Base-by-base conservation (phyloP, 1,140 invertebrate genomes). In the Drosophila kepulauana region DNA sequence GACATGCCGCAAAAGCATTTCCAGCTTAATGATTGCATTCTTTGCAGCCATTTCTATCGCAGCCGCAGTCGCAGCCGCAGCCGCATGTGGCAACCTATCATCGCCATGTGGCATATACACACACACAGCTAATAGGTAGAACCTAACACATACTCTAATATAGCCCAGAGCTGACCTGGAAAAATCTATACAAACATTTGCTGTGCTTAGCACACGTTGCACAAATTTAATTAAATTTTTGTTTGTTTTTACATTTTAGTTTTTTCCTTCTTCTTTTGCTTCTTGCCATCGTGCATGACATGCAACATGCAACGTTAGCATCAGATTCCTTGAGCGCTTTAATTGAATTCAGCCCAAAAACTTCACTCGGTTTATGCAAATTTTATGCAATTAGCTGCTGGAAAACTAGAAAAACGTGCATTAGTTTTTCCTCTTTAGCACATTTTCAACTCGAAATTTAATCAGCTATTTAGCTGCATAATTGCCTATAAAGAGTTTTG, bases 1-100 rank as follows among this genome's bases (percentile, higher is more conserved):
- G 82, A 87, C 82, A 87, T 80, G 82, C 84, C 80, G 62, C 82
- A 78, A 74, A 20, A 77, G 77, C 77, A 84, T 79, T 88, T 74
- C 43, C 51, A 63, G 74, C 77, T 63, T 86, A 82, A 78, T 69
- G 82, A 86, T 62, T 78, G 78, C 74, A 68, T 84, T 76, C 82
- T 79, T 25, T 68, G 52, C 61, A 64, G 28, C 59, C 68, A 66
- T 43, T 66, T 66, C 62, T 72, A 72, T 66, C 62, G 62, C 11
- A 7, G 38, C 11, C 11, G 13, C 11, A 7, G 38, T 25, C 11
- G 13, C 59, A 33, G 58, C 43, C 49, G 10, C 72, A 33, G 58
- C 49, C 51, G 10, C 72, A 71, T 82, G 79, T 75, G 75, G 69
- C 80, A 75, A 62, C 58, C 66, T 57, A 63, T 75, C 66, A 75